Evolutionary conservation across 2,113 vertebrate species (phyloP).

Genomic region (Promerops cafer): DNA sequence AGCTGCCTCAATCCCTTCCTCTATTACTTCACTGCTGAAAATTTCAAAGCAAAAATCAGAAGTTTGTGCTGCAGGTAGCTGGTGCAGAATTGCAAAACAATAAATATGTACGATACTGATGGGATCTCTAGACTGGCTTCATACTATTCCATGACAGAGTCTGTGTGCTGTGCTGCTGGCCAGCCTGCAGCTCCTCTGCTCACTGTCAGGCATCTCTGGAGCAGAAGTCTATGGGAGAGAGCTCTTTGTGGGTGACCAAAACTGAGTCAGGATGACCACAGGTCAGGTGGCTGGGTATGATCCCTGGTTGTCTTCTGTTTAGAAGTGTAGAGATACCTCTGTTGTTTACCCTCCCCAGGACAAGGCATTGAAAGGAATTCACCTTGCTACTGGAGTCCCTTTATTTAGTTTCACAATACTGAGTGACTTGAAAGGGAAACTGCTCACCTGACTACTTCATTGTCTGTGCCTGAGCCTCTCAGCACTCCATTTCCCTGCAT

Average conservation of each 20-base stretch:
- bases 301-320: background rate
- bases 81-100: background rate
- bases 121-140: background rate
- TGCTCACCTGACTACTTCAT: background rate
- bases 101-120: accelerated
- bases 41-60: slow-evolving; percentile 67
- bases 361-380: background rate
- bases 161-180: background rate
- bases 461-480: background rate
- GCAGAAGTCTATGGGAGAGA: background rate
- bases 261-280: background rate
- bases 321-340: background rate
- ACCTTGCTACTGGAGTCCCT: background rate
- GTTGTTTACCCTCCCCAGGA: background rate
- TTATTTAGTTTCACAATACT: background rate
- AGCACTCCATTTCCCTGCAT: background rate
- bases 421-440: background rate
- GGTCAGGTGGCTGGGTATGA: background rate
- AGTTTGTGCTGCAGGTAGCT: background rate
- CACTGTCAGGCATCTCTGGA: background rate
- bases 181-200: background rate
- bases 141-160: background rate
- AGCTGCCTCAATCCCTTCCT: slow-evolving; percentile 77
- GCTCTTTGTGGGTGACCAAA: background rate
- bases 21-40: slow-evolving; percentile 77